A percentile compares a stretch with the other conserved stretches of the same genome.
Evolutionary conservation across 2,888 invertebrate genomes (phyloP).

Genomic region (Chironomus tentans): DNA sequence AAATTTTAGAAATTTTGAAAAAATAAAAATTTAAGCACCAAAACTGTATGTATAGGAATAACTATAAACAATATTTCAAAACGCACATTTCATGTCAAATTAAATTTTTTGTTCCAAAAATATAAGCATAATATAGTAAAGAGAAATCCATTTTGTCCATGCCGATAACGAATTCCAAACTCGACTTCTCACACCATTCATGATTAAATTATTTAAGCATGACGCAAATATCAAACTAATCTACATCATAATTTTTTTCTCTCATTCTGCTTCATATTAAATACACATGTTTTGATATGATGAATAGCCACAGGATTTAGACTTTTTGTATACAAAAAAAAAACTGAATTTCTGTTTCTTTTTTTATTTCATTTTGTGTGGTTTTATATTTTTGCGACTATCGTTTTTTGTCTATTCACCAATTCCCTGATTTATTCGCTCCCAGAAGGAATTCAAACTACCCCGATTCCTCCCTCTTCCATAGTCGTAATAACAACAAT

Average conservation of each 20-base stretch:
- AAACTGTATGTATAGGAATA: too few species aligned
- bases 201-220: too few species aligned
- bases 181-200: too few species aligned
- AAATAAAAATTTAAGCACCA: too few species aligned
- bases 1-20: too few species aligned
- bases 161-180: background rate
- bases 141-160: too few species aligned
- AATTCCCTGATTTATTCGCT: slow-evolving; percentile 22
- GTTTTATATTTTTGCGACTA: background rate
- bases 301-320: slow-evolving; percentile 15
- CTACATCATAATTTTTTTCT: background rate
- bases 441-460: slow-evolving; percentile 1
- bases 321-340: background rate
- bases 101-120: background rate
- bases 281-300: slow-evolving; percentile 20
- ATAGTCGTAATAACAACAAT: background rate
- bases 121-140: background rate
- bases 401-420: slow-evolving; percentile 8
- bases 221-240: too few species aligned
- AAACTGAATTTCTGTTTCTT: background rate
- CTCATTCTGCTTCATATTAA: background rate
- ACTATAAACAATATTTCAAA: too few species aligned
- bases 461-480: background rate
- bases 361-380: slow-evolving; percentile 19
- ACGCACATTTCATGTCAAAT: too few species aligned